Evolutionary conservation across 2,113 vertebrate genomes (phyloP), one percentile per base, ranked within the genome.

Genomic region (Sula dactylatra): DNA sequence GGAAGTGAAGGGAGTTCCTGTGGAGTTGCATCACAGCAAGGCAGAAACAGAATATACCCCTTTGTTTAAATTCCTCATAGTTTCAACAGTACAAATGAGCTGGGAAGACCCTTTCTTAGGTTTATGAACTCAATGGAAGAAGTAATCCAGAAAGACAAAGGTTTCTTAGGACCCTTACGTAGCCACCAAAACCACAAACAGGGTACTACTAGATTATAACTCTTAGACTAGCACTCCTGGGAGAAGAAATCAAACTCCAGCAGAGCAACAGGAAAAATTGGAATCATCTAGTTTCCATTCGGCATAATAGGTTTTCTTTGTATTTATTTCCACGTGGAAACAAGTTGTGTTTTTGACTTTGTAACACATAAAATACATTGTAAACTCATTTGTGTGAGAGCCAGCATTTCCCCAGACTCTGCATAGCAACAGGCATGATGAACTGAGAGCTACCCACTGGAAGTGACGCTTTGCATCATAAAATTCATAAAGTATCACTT

Each of bases 271-370:
- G 40, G 59, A 29, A 94, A 93, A 94, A 76, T 11, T 3, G 4
- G 49, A 91, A 67, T 89, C 14, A 83, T 84, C 49, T 56, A 64
- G 36, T 82, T 92, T 88, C 79, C 69, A 82, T 82, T 84, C 54
- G 34, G 7, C 40, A 31, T 65, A 84, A 88, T 15, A 79, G 52
- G 31, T 11, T 89, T 86, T 74, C 14, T 88, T 90, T 79, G n/a
- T 78, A 86, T 81, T 88, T 81, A 32, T 86, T 89, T 95, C 73
- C 56, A 84, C 31, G 91, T 92, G 65, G 66, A 94, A 94, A 85
- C 20, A 80, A 92, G 27, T 25, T 91, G 16, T 93, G 44, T 20
- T 94, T 90, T 87, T 90, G 59, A 81, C 55, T 92, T 94, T 69
- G 38, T 58, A 86, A 72, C 34, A 61, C 1, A 0, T 47, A 74